Percentiles rank a stretch among this genome's conserved stretches.
phyloP scores from a whole-genome alignment of 2,888 invertebrate genomes.

The Tethea ocularis region DNA sequence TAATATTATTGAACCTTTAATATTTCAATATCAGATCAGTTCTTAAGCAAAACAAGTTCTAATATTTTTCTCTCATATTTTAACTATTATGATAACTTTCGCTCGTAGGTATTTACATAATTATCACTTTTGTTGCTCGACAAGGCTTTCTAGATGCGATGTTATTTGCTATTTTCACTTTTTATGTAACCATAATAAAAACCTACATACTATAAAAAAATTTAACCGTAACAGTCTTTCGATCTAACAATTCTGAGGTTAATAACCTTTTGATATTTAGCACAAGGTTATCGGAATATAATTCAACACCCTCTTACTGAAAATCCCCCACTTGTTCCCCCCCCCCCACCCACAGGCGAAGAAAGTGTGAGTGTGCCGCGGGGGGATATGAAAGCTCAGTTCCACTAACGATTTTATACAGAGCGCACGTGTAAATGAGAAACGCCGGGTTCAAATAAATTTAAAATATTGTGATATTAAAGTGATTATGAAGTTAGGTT shows the following conservation, averaged over 20 bases:
- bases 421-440: constrained; percentile 32
- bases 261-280: neutral
- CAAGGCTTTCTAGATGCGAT: neutral
- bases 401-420: constrained; percentile 28
- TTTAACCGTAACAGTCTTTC: neutral
- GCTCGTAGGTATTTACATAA: neutral
- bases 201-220: neutral
- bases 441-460: constrained; percentile 15
- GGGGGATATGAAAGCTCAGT: constrained; percentile 50
- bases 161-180: neutral
- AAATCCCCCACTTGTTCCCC: constrained; percentile 16
- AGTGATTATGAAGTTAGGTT: neutral
- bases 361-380: constrained; percentile 22
- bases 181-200: neutral
- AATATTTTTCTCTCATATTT: neutral
- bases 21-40: too few relatives aligned
- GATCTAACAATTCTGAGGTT: neutral
- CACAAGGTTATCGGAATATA: neutral
- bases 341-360: constrained; percentile 31
- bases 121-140: neutral
- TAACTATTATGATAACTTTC: neutral
- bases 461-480: constrained; percentile 27
- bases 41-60: too few relatives aligned
- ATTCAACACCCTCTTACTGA: constrained; percentile 10
- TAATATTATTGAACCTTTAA: too few relatives aligned